A percentile compares a stretch with the other conserved stretches of the same genome.
Conservation (phyloP, 2,113 vertebrate genomes). For the Sprattus sprattus region DNA sequence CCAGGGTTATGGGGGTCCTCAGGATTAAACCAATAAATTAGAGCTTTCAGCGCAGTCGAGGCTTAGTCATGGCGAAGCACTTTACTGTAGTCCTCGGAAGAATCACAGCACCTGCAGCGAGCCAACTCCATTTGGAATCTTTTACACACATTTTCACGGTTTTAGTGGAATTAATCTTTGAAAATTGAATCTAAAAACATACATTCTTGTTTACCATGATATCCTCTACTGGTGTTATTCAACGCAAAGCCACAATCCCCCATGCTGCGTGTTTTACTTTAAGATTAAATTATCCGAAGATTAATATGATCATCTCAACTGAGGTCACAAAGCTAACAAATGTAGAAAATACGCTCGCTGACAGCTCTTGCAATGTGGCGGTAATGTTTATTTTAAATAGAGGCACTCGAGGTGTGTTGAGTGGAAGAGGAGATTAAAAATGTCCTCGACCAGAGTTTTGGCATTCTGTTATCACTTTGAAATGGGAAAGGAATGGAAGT, state of each 20-base stretch:
- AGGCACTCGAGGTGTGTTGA: not conserved
- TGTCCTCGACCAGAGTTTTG: slow-evolving; percentile 28
- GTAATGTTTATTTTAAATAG: not conserved
- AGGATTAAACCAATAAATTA: slow-evolving; percentile 61
- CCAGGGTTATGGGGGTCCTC: slow-evolving; percentile 59
- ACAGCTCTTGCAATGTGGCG: not conserved
- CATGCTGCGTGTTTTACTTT: not conserved
- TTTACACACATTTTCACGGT: not conserved
- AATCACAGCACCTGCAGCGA: slow-evolving; percentile 34
- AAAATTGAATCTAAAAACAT: slow-evolving; percentile 2
- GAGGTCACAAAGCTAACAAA: not conserved
- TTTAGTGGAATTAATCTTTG: slow-evolving; percentile 10
- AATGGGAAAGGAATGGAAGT: slow-evolving; percentile 53
- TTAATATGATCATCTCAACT: not conserved
- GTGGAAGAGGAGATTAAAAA: not conserved
- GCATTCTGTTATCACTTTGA: slow-evolving; percentile 62
- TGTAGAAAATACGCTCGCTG: not conserved
- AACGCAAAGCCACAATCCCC: not conserved
- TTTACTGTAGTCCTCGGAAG: slow-evolving; percentile 48
- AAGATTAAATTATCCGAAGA: not conserved
- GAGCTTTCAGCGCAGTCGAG: slow-evolving; percentile 59
- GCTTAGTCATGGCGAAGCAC: slow-evolving; percentile 55
- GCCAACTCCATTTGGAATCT: slow-evolving; percentile 22
- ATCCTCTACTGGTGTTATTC: not conserved
- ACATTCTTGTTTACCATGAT: slow-evolving; percentile 12